Conservation (phyloP, 1,140 invertebrate species). For the Drosophila santomea region DNA sequence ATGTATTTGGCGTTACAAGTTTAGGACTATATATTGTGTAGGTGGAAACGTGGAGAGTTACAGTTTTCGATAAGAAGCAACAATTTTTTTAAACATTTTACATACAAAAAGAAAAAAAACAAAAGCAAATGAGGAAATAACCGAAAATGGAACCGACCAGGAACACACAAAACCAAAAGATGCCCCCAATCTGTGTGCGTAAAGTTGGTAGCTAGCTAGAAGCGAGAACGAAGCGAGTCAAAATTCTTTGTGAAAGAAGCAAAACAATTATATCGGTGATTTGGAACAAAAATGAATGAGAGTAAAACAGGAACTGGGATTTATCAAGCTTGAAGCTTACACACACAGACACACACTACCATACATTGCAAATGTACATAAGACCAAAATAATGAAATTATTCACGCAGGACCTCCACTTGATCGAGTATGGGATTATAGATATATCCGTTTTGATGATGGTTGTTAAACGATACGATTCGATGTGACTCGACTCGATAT, state of each 20-base stretch:
- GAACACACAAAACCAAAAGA: conserved; percentile 5
- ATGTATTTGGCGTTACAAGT: conserved; percentile 46
- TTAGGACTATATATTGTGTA: conserved; percentile 49
- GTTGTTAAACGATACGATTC: conserved; percentile 26
- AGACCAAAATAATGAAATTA: conserved; percentile 29
- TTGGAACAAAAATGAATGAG: conserved; percentile 48
- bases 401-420: conserved; percentile 39
- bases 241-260: conserved; percentile 76
- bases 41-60: conserved; percentile 22
- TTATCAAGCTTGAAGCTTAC: conserved; percentile 77
- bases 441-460: conserved; percentile 32
- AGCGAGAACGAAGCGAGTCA: conserved; percentile 32
- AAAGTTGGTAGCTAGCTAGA: conserved; percentile 33
- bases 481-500: conserved; percentile 8
- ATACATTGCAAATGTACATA: conserved; percentile 52
- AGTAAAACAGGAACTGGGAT: conserved; percentile 72
- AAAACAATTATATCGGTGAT: conserved; percentile 64
- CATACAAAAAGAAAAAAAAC: conserved; percentile 8
- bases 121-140: conserved; percentile 4
- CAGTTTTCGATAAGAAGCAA: conserved; percentile 24
- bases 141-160: conserved; percentile 16
- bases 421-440: conserved; percentile 13
- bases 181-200: conserved; percentile 48
- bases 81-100: conserved; percentile 33
- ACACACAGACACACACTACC: conserved; percentile 41